Conservation (phyloP, 2,113 vertebrate species). For the Trogon melanurus region DNA sequence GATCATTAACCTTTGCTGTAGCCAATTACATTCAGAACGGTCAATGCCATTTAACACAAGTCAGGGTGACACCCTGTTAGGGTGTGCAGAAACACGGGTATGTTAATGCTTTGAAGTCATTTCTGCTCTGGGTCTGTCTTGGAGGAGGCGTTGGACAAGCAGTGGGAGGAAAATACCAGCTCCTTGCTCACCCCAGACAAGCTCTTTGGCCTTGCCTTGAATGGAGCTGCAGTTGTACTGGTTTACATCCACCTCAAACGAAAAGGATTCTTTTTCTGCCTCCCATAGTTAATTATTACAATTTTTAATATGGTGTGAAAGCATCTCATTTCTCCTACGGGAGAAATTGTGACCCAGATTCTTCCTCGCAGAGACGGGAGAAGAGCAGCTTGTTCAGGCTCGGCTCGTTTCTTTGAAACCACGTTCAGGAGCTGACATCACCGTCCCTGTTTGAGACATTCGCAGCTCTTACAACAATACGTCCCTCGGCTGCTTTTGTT, state of each 20-base stretch:
- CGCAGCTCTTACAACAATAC: background rate
- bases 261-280: background rate
- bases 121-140: background rate
- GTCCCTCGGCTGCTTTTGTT: background rate
- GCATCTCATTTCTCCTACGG: background rate
- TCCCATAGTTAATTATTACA: background rate
- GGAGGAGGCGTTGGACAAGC: background rate
- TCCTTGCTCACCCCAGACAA: background rate
- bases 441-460: background rate
- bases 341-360: background rate
- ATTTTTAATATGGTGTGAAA: background rate
- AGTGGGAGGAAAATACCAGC: background rate
- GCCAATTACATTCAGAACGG: background rate
- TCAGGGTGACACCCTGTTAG: background rate
- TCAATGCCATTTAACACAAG: background rate
- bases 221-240: rapidly evolving
- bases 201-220: background rate
- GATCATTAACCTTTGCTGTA: slow-evolving; percentile 56
- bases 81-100: background rate
- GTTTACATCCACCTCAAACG: background rate
- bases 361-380: background rate
- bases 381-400: background rate
- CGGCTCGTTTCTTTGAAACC: background rate
- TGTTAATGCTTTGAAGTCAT: background rate
- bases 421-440: background rate